Base-by-base conservation (phyloP, 2,888 invertebrate genomes). In the Latheticus oryzae region DNA sequence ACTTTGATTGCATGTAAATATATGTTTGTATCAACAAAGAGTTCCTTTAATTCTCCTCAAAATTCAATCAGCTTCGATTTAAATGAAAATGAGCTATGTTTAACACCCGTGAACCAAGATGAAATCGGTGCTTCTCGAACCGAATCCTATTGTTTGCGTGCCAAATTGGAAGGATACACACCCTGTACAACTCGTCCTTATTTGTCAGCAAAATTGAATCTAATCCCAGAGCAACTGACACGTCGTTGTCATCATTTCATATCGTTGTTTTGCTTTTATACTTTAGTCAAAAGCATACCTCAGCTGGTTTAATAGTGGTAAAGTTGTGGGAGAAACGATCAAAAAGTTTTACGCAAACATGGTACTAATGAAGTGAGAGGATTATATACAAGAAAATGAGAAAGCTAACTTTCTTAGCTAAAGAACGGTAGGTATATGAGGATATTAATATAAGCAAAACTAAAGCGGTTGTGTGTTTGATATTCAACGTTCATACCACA, bases 191-290 rank as follows among this genome's bases (percentile, higher is more conserved):
- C 33, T 33, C 15, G 21, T 38, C 19, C 43, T 53, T 53, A 53
- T 53, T 53, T 53, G 53, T 53, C 53, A 53, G 24, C 23, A 43
- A 45, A 53, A 53, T 53, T 53, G 53, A 53, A 43, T 53, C 43
- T 45, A 45, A 53, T 53, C 43, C 43, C 40, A 33, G 11, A 21
- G 43, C 43, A 32, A 33, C 43, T 45, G 19, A 54, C 54, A 52
- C 52, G 52, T 42, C 33, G 30, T 42, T 42, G 42, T 42, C 52
- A 52, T 52, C 52, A 52, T 16, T 52, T 42, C 40, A 28, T 24
- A 8, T 26, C n/a, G n/a, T n/a, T n/a, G n/a, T n/a, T n/a, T n/a
- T n/a, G n/a, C n/a, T n/a, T n/a, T n/a, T n/a, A n/a, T n/a, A n/a
- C n/a, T n/a, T n/a, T n/a, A n/a, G n/a, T n/a, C n/a, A n/a, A n/a